Percentiles rank a stretch among this genome's conserved stretches.
phyloP scores from a whole-genome alignment of 2,113 vertebrate genomes.

The Meleagris gallopavo region DNA sequence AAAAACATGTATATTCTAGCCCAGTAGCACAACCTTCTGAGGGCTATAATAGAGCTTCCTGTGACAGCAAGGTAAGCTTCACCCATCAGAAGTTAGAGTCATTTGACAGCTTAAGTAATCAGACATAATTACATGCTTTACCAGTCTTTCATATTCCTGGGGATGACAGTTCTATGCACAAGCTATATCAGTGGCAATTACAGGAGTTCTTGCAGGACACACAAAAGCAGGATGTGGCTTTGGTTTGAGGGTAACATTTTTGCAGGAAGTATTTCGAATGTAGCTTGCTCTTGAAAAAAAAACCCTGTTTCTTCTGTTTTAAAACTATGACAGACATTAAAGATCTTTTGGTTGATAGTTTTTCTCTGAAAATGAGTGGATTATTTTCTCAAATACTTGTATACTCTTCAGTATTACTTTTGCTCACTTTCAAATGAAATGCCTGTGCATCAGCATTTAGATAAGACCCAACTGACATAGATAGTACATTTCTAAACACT shows the following conservation, averaged over 20 bases:
- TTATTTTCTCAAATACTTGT: neutral
- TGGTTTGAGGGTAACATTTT: neutral
- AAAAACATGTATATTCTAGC: neutral
- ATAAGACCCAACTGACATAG: neutral
- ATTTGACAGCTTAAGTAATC: neutral
- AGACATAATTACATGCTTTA: neutral
- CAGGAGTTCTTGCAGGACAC: neutral
- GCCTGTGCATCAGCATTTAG: neutral
- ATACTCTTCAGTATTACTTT: neutral
- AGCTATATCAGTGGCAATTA: neutral
- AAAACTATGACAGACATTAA: neutral
- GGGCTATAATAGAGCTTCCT: neutral
- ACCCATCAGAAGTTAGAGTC: neutral
- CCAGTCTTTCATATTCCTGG: neutral
- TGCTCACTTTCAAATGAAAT: constrained; percentile 3
- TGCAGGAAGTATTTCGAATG: neutral
- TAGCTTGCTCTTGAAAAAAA: neutral
- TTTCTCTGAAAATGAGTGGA: neutral
- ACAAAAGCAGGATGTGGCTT: neutral
- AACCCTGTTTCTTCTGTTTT: neutral
- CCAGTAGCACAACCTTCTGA: neutral
- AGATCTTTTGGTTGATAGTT: neutral
- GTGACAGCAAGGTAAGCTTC: neutral
- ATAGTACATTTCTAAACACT: neutral
- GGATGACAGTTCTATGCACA: neutral